Evolutionary conservation across 1,140 invertebrate species (phyloP).

Genomic region (Contarinia nasturtii): DNA sequence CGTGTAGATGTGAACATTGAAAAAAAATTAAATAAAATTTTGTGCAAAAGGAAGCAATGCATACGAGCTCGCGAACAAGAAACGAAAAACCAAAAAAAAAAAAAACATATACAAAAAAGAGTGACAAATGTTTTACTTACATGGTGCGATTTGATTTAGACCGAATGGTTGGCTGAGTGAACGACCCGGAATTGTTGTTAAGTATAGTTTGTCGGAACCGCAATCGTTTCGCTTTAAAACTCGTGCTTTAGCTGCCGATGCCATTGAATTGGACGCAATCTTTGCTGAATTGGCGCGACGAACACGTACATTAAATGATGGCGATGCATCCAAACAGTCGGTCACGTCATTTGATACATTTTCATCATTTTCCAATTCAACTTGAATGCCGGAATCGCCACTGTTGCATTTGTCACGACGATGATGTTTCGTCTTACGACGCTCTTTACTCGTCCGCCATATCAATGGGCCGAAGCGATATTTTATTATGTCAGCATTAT

Average conservation of each 20-base stretch:
- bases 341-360: conserved; percentile 7
- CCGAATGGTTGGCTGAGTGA: conserved; percentile 54
- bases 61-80: too few relatives aligned
- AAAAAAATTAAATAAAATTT: background rate
- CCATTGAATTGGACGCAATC: conserved; percentile 1
- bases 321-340: background rate
- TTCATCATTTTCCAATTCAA: conserved; percentile 32
- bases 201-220: conserved; percentile 15
- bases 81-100: too few relatives aligned
- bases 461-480: conserved; percentile 44
- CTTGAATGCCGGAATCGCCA: conserved; percentile 54
- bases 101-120: too few relatives aligned
- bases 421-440: conserved; percentile 46
- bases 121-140: background rate
- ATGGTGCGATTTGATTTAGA: conserved; percentile 40
- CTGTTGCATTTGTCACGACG: conserved; percentile 53
- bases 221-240: conserved; percentile 9
- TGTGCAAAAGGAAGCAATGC: background rate
- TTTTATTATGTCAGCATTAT: conserved; percentile 3
- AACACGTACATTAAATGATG: background rate
- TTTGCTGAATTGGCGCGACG: conserved; percentile 1
- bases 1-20: background rate
- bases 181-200: conserved; percentile 35
- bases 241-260: conserved; percentile 6
- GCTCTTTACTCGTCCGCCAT: conserved; percentile 50